Evolutionary conservation across 2,113 vertebrate genomes (phyloP).

Genomic region (Chiloscyllium plagiosum): DNA sequence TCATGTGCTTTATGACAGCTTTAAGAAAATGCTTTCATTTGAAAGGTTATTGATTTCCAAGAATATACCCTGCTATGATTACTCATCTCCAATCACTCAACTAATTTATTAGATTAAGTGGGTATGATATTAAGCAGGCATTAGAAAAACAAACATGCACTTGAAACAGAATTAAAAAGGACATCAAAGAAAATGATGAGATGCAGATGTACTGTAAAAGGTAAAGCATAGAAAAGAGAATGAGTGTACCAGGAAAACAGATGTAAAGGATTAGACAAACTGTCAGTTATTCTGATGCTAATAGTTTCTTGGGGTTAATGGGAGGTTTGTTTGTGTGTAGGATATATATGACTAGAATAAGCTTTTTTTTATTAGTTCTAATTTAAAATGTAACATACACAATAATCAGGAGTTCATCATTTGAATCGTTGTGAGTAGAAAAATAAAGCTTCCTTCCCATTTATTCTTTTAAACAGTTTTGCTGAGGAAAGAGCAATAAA

Average conservation of each 20-base stretch:
- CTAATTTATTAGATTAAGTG: slow-evolving; percentile 18
- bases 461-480: background rate
- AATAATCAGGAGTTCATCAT: background rate
- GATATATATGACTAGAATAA: background rate
- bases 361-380: background rate
- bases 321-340: background rate
- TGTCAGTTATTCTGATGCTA: slow-evolving; percentile 27
- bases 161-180: slow-evolving; percentile 13
- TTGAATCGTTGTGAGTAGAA: background rate
- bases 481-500: background rate
- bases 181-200: slow-evolving; percentile 32
- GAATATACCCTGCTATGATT: background rate
- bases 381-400: background rate
- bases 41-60: background rate
- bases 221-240: slow-evolving; percentile 11
- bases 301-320: background rate
- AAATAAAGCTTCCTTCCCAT: background rate
- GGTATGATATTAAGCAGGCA: slow-evolving; percentile 25
- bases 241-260: background rate
- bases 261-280: slow-evolving; percentile 4
- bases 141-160: background rate
- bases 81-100: background rate
- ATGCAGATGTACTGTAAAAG: slow-evolving; percentile 21
- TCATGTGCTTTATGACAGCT: background rate
- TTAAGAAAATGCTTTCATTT: background rate